These are phyloP conservation scores for Rhimphoctona megacephalus DNA, from an alignment of 2,888 invertebrate species.

Conservation along the genomic window DNA sequence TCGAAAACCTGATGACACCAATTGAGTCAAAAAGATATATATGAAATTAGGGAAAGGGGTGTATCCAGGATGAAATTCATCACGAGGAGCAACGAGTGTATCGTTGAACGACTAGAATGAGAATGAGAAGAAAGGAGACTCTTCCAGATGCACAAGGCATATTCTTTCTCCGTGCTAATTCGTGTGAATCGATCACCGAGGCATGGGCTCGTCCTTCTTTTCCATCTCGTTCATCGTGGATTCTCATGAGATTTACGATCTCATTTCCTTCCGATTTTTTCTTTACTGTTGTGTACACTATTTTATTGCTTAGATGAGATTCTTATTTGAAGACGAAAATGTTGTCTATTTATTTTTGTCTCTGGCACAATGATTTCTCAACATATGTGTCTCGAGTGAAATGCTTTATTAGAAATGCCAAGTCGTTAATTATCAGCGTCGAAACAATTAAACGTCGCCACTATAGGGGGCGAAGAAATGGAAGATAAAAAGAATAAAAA, in stretches of 20 bases:
- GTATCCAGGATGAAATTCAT: not conserved
- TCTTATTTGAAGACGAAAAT: not conserved
- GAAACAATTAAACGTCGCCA: constrained; percentile 61
- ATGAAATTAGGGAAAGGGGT: not conserved
- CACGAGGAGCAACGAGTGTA: not conserved
- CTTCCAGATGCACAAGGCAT: not conserved
- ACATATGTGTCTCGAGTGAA: constrained; percentile 22
- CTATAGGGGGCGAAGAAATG: constrained; percentile 32
- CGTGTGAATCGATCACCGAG: constrained; percentile 25
- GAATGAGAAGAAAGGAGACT: not conserved
- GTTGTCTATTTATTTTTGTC: constrained; percentile 11
- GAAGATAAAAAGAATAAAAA: not conserved
- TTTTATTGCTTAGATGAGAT: constrained; percentile 21
- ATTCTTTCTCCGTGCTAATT: not conserved
- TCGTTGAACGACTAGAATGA: not conserved
- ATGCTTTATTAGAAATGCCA: constrained; percentile 52
- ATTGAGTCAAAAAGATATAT: not conserved
- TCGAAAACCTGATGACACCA: not conserved
- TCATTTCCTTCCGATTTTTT: constrained; percentile 4
- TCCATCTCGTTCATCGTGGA: not conserved
- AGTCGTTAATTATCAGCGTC: constrained; percentile 55
- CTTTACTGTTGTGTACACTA: not conserved
- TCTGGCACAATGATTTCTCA: constrained; percentile 13
- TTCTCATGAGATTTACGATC: constrained; percentile 40
- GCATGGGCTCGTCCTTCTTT: not conserved